These are phyloP conservation scores for Pantala flavescens DNA, from an alignment of 1,140 invertebrate species.

Conservation along the genomic window DNA sequence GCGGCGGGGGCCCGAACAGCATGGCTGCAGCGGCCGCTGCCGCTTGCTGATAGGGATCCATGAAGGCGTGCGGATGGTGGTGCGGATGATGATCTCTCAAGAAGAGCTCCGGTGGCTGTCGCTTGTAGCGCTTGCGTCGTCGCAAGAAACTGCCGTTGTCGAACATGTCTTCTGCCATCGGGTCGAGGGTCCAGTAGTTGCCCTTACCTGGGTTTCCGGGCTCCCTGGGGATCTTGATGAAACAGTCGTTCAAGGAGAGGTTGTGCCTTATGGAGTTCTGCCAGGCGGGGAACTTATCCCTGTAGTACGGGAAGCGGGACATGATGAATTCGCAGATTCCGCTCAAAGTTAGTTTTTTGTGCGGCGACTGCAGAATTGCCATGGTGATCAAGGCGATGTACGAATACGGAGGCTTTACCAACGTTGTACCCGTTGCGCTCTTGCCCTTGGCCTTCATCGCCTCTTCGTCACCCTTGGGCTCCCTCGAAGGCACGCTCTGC, in stretches of 20 bases:
- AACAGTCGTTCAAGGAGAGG: conserved; percentile 95
- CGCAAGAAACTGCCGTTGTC: conserved; percentile 96
- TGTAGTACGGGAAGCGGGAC: conserved; percentile 92
- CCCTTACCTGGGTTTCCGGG: conserved; percentile 98
- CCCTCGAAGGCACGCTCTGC: background rate
- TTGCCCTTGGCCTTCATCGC: background rate
- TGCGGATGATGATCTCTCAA: conserved; percentile 34
- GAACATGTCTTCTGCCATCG: conserved; percentile 96
- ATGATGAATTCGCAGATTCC: conserved; percentile 99
- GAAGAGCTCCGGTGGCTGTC: conserved; percentile 52
- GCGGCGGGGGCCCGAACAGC: conserved; percentile 24
- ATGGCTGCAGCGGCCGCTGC: conserved; percentile 32
- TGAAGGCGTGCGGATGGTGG: conserved; percentile 32
- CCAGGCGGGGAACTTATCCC: conserved; percentile 92
- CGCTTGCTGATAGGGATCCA: conserved; percentile 32
- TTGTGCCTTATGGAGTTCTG: conserved; percentile 97
- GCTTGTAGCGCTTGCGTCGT: conserved; percentile 88
- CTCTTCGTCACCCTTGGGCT: background rate
- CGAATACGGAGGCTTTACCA: conserved; percentile 92
- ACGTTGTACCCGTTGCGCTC: conserved; percentile 29
- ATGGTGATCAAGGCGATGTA: conserved; percentile 97
- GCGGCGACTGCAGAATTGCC: conserved; percentile 94
- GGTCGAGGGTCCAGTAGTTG: conserved; percentile 98
- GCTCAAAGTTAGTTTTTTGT: conserved; percentile 91
- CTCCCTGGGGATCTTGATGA: conserved; percentile 95